Conservation (phyloP, 2,888 invertebrate species). For the Polyommatus icarus region DNA sequence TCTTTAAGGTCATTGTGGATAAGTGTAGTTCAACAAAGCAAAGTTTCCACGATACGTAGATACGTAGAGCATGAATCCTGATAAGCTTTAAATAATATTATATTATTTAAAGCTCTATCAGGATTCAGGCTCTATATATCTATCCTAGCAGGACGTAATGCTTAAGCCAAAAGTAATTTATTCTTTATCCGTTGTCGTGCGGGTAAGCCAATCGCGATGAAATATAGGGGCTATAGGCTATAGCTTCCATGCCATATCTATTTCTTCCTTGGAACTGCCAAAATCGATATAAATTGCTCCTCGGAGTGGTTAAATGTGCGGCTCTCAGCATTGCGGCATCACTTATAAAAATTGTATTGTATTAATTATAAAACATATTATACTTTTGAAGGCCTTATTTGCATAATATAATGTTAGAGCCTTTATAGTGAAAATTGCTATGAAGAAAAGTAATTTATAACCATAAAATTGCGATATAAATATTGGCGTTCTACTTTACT, state of each 20-base stretch:
- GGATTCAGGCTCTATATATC: too few relatives aligned
- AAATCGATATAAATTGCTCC: conserved; percentile 7
- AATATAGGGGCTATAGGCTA: background rate
- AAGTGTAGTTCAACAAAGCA: background rate
- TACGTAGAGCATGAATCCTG: too few relatives aligned
- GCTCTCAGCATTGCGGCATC: background rate
- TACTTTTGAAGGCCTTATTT: too few relatives aligned
- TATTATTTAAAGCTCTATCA: too few relatives aligned
- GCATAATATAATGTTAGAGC: background rate
- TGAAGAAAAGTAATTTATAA: background rate
- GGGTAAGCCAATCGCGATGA: conserved; percentile 9
- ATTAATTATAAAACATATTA: too few relatives aligned
- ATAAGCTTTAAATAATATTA: too few relatives aligned
- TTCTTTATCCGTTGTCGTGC: background rate
- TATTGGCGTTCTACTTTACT: background rate
- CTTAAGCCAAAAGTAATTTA: background rate
- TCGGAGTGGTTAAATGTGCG: background rate
- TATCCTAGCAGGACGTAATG: too few relatives aligned
- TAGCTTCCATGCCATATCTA: background rate
- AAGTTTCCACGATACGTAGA: background rate
- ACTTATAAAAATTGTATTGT: background rate
- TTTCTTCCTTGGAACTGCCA: background rate
- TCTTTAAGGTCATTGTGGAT: background rate
- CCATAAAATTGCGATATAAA: background rate
- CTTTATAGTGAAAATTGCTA: too few relatives aligned